These are phyloP conservation scores for Muntiacus muntjak DNA, from an alignment of 2,113 vertebrate species.

Conservation along the genomic window DNA sequence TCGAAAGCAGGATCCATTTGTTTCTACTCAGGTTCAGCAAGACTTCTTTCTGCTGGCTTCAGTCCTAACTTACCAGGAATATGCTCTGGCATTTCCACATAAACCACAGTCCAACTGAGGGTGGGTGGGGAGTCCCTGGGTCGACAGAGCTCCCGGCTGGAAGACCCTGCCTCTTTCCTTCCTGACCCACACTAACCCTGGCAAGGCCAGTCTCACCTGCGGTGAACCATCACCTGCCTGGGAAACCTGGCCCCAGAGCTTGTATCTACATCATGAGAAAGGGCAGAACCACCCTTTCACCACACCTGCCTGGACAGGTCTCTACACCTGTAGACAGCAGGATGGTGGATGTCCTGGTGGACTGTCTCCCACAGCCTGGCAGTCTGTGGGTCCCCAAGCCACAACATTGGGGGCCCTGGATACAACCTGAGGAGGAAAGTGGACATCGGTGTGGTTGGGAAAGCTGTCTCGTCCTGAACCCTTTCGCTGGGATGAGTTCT, in stretches of 20 bases:
- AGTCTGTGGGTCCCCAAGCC: too few species aligned
- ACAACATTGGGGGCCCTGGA: neutral
- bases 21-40: neutral
- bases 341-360: rapidly evolving
- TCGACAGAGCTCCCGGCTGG: rapidly evolving
- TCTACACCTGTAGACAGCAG: too few species aligned
- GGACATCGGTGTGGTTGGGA: too few species aligned
- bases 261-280: neutral
- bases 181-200: neutral
- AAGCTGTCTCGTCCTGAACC: rapidly evolving
- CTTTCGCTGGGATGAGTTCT: neutral
- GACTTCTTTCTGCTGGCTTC: neutral
- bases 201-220: neutral
- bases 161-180: neutral
- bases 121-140: rapidly evolving
- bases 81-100: neutral
- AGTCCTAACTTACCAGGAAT: neutral
- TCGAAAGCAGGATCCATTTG: neutral
- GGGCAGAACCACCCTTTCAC: neutral
- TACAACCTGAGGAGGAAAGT: neutral
- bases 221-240: neutral
- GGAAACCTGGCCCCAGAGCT: neutral
- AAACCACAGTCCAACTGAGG: rapidly evolving
- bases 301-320: neutral
- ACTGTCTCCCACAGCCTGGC: neutral